Evolutionary conservation across 1,140 invertebrate genomes (phyloP).

Genomic region (Branchinecta lynchi): DNA sequence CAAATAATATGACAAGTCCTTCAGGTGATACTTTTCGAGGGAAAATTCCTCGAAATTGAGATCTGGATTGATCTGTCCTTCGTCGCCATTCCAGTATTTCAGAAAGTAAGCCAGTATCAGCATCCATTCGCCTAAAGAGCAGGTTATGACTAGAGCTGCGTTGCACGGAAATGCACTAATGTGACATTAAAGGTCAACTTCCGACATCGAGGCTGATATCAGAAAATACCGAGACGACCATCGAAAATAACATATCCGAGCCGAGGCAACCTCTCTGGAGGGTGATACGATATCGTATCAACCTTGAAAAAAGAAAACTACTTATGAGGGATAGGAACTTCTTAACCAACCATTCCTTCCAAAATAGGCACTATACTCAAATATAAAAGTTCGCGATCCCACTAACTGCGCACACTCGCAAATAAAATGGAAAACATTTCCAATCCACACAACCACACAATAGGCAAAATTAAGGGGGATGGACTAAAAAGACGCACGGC

Average conservation of each 20-base stretch:
- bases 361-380: no score
- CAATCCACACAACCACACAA: no score
- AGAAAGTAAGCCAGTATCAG: conserved; percentile 41
- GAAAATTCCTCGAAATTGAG: conserved; percentile 18
- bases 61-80: conserved; percentile 20
- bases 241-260: neutral
- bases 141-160: conserved; percentile 12
- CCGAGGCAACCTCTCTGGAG: neutral
- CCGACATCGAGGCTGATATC: neutral
- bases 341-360: no score
- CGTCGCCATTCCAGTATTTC: conserved; percentile 35
- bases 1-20: conserved; percentile 36
- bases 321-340: no score
- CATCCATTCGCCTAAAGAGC: conserved; percentile 44
- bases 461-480: no score
- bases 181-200: conserved; percentile 3
- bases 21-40: conserved; percentile 32
- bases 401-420: no score
- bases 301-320: neutral
- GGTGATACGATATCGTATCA: no score
- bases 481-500: no score
- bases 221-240: neutral
- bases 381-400: no score
- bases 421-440: no score
- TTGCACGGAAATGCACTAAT: neutral